phyloP scores from a whole-genome alignment of 2,113 vertebrate genomes.

The Sorex fumeus region DNA sequence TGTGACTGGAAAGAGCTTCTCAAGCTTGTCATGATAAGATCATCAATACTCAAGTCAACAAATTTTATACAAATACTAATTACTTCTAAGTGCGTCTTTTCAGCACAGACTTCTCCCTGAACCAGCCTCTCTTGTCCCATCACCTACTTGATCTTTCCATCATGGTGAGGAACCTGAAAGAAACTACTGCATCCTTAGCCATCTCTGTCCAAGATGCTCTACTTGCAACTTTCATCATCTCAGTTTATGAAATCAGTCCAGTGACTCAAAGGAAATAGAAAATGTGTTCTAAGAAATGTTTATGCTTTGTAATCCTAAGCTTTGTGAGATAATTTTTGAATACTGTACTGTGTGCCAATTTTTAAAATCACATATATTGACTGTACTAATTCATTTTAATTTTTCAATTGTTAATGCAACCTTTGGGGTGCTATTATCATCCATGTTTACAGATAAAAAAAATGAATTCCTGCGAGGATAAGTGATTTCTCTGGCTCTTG shows the following conservation, averaged over 20 bases:
- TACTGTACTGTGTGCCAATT: not conserved
- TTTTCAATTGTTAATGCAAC: not conserved
- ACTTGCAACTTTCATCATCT: not conserved
- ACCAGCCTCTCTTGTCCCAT: not conserved
- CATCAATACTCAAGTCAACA: not conserved
- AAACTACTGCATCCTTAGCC: not conserved
- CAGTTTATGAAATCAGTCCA: not conserved
- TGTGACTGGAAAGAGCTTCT: not conserved
- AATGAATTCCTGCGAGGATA: too few species aligned
- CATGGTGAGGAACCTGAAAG: not conserved
- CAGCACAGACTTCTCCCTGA: not conserved
- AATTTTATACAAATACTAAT: conserved; percentile 37
- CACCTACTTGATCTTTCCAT: conserved; percentile 30
- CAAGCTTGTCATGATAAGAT: not conserved
- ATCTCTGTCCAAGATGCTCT: not conserved
- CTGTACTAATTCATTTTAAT: not conserved
- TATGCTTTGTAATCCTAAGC: not conserved
- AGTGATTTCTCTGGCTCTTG: not conserved
- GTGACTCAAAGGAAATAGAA: not conserved
- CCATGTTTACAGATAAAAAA: too few species aligned
- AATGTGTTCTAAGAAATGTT: not conserved
- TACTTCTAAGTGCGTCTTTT: not conserved
- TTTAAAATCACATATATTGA: not conserved
- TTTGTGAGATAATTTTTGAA: not conserved
- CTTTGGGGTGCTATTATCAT: not conserved